Base-by-base conservation (phyloP, 2,113 vertebrate species). In the Vicugna pacos region DNA sequence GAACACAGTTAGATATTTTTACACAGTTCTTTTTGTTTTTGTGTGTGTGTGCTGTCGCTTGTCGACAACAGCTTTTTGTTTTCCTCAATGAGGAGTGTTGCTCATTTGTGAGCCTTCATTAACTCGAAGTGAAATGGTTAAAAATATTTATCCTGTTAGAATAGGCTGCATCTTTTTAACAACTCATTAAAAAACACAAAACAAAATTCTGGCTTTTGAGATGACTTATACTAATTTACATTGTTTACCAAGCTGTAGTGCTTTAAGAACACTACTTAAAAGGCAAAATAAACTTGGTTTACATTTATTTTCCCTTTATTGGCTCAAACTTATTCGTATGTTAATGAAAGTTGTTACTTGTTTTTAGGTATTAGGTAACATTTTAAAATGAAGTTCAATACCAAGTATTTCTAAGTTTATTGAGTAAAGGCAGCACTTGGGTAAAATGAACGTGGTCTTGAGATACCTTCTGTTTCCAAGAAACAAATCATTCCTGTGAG, bases 1-100 rank as follows among this genome's bases (percentile, higher is more conserved):
- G 99, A 99, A 99, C 99, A 99, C 99, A 98, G 98, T 99, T 99
- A 99, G 99, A 99, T 99, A 99, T 99, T 99, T 99, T 99, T 99
- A 99, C 99, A 99, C 98, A 98, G 98, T 99, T 99, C 98, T 98
- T 99, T 99, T 99, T 98, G 98, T 95, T 98, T 96, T 99, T 98
- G 99, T 98, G 99, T 99, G 99, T 99, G 99, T 99, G 99, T 99
- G 99, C 99, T 99, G 99, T 99, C 99, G 99, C 99, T 99, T 99
- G 99, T 99, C 99, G 99, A 99, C 99, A 99, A 99, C 99, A 99
- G 99, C 99, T 99, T 99, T 99, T 99, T 99, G 99, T 99, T 99
- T 99, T 99, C 99, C 99, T 99, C 99, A 99, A 99, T 99, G 99
- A 99, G 99, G 99, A 99, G 99, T 99, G 99, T 99, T 99, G 99